These are phyloP conservation scores for Drosophila ananassae DNA, from an alignment of 1,140 invertebrate genomes.

Conservation along the genomic window DNA sequence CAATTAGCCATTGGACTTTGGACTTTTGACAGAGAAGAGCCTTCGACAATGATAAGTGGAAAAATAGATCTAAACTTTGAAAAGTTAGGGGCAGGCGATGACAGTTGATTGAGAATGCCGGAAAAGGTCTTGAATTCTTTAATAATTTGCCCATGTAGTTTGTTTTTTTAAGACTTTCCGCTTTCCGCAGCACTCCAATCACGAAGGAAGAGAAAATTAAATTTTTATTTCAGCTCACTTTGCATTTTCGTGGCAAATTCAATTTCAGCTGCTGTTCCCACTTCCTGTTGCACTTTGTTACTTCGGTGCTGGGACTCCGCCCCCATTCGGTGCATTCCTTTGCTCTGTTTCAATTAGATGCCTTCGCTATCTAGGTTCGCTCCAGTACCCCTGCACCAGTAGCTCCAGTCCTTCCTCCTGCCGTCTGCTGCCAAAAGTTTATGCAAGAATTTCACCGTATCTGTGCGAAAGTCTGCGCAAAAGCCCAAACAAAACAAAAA, in stretches of 20 bases:
- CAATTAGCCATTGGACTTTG: constrained; percentile 57
- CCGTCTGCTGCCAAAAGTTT: constrained; percentile 36
- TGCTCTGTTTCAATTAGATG: constrained; percentile 61
- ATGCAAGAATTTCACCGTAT: constrained; percentile 46
- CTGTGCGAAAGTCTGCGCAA: constrained; percentile 35
- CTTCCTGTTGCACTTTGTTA: constrained; percentile 52
- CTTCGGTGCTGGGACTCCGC: constrained; percentile 1
- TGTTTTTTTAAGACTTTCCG: not conserved
- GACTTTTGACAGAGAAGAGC: constrained; percentile 8
- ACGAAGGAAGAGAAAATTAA: constrained; percentile 36
- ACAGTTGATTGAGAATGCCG: constrained; percentile 27
- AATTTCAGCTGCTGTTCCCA: constrained; percentile 47
- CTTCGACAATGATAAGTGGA: constrained; percentile 38
- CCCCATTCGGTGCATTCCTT: constrained; percentile 7
- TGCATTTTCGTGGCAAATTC: constrained; percentile 54
- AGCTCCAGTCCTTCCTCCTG: no score
- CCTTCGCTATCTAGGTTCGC: constrained; percentile 13
- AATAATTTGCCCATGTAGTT: not conserved
- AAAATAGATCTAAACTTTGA: constrained; percentile 26
- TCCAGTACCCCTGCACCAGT: not conserved
- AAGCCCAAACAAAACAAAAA: constrained; percentile 22
- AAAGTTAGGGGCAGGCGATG: constrained; percentile 8
- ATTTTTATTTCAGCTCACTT: constrained; percentile 50
- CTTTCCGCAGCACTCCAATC: constrained; percentile 14
- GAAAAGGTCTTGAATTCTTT: not conserved